Evolutionary conservation across 2,797 vertebrate genomes (phyloP).

Genomic region (Chloroceryle amazona): DNA sequence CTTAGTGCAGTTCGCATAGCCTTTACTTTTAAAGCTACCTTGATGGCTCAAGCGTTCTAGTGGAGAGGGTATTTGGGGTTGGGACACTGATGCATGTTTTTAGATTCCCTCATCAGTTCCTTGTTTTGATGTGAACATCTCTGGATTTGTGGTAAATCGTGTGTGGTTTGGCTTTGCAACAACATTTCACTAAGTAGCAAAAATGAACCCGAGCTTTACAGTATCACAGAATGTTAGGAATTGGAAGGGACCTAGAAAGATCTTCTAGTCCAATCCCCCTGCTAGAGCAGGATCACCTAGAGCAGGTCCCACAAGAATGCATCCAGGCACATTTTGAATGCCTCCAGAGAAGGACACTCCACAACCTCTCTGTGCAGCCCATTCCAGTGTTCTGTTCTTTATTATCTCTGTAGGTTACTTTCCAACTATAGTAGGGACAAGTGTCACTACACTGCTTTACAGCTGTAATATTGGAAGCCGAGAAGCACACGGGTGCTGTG

Average conservation of each 20-base stretch:
- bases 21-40: neutral
- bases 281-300: too few species aligned
- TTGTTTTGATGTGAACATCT: neutral
- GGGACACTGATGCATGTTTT: neutral
- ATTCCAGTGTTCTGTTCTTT: neutral
- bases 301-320: too few species aligned
- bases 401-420: neutral
- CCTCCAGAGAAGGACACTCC: too few species aligned
- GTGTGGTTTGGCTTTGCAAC: neutral
- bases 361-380: too few species aligned
- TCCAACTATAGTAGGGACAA: rapidly evolving
- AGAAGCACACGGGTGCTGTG: neutral
- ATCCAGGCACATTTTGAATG: too few species aligned
- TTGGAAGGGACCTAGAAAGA: too few species aligned
- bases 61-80: neutral
- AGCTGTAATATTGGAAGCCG: neutral
- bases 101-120: neutral
- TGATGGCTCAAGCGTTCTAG: neutral
- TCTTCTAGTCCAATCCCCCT: too few species aligned
- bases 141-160: neutral
- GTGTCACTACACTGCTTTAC: neutral
- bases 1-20: neutral
- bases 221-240: too few species aligned
- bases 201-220: neutral
- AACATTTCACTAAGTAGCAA: neutral